Evolutionary conservation across 2,888 invertebrate genomes (phyloP).

Genomic region (Diaprepes abbreviatus): DNA sequence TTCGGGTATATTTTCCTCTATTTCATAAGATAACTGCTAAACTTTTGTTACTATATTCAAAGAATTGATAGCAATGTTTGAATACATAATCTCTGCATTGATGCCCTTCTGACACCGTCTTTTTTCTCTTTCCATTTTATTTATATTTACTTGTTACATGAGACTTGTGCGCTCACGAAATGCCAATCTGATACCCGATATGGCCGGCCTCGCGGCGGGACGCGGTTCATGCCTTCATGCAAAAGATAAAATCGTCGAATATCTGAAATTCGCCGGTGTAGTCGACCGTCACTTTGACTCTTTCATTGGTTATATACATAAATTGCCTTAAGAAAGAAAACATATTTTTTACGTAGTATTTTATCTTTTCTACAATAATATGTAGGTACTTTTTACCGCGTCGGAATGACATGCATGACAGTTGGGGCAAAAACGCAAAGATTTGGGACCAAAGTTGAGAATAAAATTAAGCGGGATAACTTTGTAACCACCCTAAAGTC

Average conservation of each 20-base stretch:
- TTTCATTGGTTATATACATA: constrained; percentile 3
- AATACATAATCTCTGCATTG: constrained; percentile 23
- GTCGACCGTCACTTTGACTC: constrained; percentile 31
- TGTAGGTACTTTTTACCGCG: too few relatives aligned
- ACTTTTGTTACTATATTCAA: too few relatives aligned
- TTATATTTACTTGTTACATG: constrained; percentile 45
- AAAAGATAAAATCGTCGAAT: constrained; percentile 44
- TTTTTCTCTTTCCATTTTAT: constrained; percentile 29
- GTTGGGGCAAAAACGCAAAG: too few relatives aligned
- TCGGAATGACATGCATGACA: too few relatives aligned
- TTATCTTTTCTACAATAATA: too few relatives aligned
- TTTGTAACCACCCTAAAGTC: too few relatives aligned
- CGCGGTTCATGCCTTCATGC: constrained; percentile 43
- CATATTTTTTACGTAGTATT: too few relatives aligned
- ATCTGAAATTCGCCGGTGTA: constrained; percentile 41
- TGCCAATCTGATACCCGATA: constrained; percentile 46
- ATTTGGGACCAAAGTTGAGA: too few relatives aligned
- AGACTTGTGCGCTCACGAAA: constrained; percentile 44
- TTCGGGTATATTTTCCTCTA: too few relatives aligned
- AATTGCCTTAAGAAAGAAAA: constrained; percentile 10
- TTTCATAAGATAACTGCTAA: too few relatives aligned
- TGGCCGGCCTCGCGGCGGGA: constrained; percentile 42
- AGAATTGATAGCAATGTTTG: too few relatives aligned
- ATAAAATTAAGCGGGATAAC: too few relatives aligned
- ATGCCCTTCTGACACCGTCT: constrained; percentile 43